Evolutionary conservation across 2,113 vertebrate genomes (phyloP).

Genomic region (Puffinus mauretanicus): DNA sequence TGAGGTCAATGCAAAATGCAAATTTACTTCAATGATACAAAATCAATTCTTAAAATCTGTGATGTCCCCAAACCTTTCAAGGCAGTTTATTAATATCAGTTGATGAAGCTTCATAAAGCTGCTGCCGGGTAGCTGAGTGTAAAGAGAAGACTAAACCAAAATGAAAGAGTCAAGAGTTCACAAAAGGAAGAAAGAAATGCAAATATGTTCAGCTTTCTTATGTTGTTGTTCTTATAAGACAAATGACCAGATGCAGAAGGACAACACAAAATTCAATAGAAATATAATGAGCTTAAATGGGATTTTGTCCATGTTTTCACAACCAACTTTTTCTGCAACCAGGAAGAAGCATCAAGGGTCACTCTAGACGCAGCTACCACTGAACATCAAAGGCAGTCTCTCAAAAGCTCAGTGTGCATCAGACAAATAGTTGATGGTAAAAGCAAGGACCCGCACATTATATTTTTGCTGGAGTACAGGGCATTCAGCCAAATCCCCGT

Average conservation of each 20-base stretch:
- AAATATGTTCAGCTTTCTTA: background rate
- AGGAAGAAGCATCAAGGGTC: background rate
- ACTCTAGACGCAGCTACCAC: background rate
- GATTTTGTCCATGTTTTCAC: background rate
- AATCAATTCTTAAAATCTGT: constrained; percentile 10
- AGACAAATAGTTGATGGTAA: constrained; percentile 9
- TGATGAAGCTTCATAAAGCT: background rate
- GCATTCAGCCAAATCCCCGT: background rate
- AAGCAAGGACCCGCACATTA: background rate
- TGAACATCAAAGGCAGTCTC: constrained; percentile 27
- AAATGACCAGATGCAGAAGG: background rate
- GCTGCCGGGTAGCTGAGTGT: background rate
- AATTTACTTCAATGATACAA: background rate
- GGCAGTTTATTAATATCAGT: background rate
- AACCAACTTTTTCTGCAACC: fast-evolving
- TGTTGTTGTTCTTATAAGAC: background rate
- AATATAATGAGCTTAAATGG: background rate
- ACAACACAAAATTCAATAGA: background rate
- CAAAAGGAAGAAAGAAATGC: background rate
- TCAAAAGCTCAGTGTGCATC: background rate
- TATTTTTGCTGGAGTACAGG: background rate
- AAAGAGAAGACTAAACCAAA: background rate
- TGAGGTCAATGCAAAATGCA: constrained; percentile 27
- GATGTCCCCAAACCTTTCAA: background rate
- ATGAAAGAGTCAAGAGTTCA: background rate